A percentile compares a stretch with the other conserved stretches of the same genome.
These are phyloP conservation scores for Ptychoptera contaminata DNA, from an alignment of 2,888 invertebrate genomes.

Conservation along the genomic window DNA sequence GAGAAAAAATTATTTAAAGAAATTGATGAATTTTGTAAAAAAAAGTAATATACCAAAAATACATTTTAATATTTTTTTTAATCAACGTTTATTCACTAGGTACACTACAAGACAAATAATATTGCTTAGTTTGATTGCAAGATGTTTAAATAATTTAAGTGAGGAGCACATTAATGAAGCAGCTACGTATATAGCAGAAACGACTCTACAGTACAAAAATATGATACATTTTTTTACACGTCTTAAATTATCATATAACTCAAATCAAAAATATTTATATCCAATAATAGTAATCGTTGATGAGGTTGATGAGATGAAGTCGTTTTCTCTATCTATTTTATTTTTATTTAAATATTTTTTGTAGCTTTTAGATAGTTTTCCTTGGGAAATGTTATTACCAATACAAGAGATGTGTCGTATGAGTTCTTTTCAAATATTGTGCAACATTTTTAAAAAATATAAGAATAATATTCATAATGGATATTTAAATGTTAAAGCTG, in stretches of 20 bases:
- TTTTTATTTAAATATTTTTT: too few relatives aligned
- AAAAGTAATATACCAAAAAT: not conserved
- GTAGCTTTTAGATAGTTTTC: conserved; percentile 28
- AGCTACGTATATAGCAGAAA: not conserved
- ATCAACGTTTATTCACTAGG: too few relatives aligned
- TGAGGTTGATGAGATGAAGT: too few relatives aligned
- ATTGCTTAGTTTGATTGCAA: conserved; percentile 4
- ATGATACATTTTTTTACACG: not conserved
- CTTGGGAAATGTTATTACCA: conserved; percentile 27
- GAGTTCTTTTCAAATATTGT: conserved; percentile 24
- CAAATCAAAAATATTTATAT: conserved; percentile 11
- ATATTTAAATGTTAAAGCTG: conserved; percentile 19
- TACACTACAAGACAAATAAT: not conserved
- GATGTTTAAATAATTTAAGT: conserved; percentile 1
- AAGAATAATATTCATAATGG: conserved; percentile 19
- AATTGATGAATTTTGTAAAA: conserved; percentile 10
- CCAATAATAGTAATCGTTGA: conserved; percentile 27
- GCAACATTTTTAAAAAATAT: conserved; percentile 20
- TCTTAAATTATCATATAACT: conserved; percentile 1
- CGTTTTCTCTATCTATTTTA: too few relatives aligned
- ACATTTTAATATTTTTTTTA: too few relatives aligned
- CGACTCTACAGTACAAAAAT: not conserved
- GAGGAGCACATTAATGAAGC: not conserved
- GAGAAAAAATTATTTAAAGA: conserved; percentile 8
- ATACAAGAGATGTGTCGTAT: conserved; percentile 25